Evolutionary conservation across 2,113 vertebrate species (phyloP).

Genomic region (Rhinolophus ferrumequinum): DNA sequence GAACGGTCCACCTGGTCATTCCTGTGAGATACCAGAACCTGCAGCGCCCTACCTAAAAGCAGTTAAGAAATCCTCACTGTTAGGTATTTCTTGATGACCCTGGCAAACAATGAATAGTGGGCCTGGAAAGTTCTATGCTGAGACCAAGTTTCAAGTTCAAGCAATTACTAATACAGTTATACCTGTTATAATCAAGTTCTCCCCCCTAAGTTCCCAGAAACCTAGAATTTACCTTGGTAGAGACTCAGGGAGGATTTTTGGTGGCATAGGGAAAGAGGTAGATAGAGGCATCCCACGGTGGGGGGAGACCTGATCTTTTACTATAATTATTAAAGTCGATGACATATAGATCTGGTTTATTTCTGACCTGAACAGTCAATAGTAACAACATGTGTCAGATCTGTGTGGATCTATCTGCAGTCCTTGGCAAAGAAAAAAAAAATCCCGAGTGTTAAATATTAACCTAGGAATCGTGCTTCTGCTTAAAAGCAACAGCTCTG

Average conservation of each 20-base stretch:
- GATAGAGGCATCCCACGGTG: background rate
- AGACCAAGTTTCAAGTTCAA: constrained; percentile 23
- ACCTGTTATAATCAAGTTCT: background rate
- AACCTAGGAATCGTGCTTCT: background rate
- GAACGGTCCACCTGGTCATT: background rate
- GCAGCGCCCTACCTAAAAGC: background rate
- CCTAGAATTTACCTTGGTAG: constrained; percentile 25
- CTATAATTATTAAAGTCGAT: background rate
- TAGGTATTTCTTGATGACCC: background rate
- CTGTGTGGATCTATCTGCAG: background rate
- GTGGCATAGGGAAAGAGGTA: background rate
- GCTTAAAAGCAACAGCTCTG: background rate
- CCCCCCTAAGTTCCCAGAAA: background rate
- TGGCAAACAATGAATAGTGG: background rate
- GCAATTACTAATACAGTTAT: background rate
- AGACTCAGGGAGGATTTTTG: background rate
- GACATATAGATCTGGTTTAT: background rate
- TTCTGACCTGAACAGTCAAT: background rate
- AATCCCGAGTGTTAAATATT: background rate
- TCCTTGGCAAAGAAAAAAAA: constrained; percentile 8
- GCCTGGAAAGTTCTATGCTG: background rate
- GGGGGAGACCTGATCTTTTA: background rate
- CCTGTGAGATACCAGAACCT: background rate
- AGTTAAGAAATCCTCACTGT: background rate
- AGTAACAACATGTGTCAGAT: background rate